Base-by-base conservation (phyloP, 1,140 invertebrate species). In the Cylas formicarius region DNA sequence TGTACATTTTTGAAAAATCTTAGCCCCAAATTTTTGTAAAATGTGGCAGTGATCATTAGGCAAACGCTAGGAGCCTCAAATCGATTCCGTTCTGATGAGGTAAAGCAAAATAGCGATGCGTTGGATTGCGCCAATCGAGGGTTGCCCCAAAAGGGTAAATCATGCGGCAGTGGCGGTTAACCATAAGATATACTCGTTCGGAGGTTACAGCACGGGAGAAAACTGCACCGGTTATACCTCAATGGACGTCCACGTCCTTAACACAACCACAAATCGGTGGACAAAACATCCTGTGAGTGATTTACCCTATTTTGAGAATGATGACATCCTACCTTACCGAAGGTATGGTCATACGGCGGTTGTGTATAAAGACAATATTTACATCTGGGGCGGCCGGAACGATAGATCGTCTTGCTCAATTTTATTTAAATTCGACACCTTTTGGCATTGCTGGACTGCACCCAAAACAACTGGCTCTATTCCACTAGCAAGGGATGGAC, bases 341-440 rank as follows among this genome's bases (percentile, higher is more conserved):
- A 52, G 62, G 39, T 93, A 95, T 71, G 91, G 91, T 0, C 91
- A 95, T 62, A 89, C 90, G 7, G 84, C 82, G 29, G 84, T 92
- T 14, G 75, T 78, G 2, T 84, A 85, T 65, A 72, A 75, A 27
- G 73, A 82, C 16, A 80, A 80, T 62, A 78, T 86, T 34, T 94
- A 84, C 56, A 75, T 95, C 32, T 95, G 88, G 87, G 91, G 91
- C 39, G 90, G 91, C 0, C 71, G 90, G 36, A 93, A 93, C 66
- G 90, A 93, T 63, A 72, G 78, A 55, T 75, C 76, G 34, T 78
- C 85, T 2, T 90, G 86, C 68, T 82, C 84, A 59, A 75, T 72
- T 21, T 65, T 95, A 0, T 91, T 80, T 53, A 80, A 78, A 57
- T 92, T 86, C 65, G 78, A 90, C 69, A 82, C 81, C n/a, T 78